phyloP scores from a whole-genome alignment of 2,888 invertebrate genomes.

The Nowickia ferox region DNA sequence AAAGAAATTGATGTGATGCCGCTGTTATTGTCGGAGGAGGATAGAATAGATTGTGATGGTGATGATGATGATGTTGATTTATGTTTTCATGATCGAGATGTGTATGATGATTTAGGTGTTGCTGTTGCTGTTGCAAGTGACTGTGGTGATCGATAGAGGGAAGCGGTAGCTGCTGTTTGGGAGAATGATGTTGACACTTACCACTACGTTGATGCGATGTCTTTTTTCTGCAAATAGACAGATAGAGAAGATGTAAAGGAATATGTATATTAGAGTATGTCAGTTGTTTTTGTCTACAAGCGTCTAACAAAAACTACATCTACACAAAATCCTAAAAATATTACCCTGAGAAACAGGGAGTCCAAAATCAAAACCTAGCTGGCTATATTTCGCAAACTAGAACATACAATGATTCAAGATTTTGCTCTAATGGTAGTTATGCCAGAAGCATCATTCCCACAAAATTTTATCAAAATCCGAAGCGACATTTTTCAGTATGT shows the following conservation, averaged over 20 bases:
- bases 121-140: constrained; percentile 69
- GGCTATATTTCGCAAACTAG: no score
- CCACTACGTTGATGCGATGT: constrained; percentile 83
- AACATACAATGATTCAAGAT: no score
- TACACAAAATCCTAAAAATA: no score
- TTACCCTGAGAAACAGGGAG: no score
- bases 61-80: constrained; percentile 60
- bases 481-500: no score
- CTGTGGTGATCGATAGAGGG: constrained; percentile 75
- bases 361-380: no score
- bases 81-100: constrained; percentile 65
- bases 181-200: constrained; percentile 78
- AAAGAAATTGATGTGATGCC: constrained; percentile 69
- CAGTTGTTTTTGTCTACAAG: no score
- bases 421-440: no score
- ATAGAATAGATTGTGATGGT: constrained; percentile 69
- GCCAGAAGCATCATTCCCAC: no score
- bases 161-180: constrained; percentile 76
- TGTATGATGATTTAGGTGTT: constrained; percentile 72
- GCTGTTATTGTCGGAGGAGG: constrained; percentile 67
- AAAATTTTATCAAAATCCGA: no score
- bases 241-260: constrained; percentile 16
- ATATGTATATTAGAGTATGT: background rate
- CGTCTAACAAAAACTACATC: no score
- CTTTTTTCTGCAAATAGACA: constrained; percentile 79